Conservation (phyloP, 2,113 vertebrate genomes). For the Macrotus californicus region DNA sequence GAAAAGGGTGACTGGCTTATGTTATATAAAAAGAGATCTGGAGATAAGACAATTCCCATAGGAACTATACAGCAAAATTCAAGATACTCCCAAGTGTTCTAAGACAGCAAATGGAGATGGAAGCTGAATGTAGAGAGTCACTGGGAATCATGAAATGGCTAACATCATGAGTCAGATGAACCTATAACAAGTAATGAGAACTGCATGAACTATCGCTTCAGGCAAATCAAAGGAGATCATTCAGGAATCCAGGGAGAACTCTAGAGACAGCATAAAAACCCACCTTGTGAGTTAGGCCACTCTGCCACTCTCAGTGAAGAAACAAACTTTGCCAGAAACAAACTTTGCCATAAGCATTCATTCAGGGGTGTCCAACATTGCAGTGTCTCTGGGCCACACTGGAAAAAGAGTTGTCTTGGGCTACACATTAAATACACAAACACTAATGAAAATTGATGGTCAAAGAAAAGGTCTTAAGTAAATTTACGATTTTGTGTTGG, state of each 20-base stretch:
- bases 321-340: background rate
- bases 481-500: too few species aligned
- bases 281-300: rapidly evolving
- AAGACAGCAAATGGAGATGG: background rate
- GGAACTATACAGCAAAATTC: background rate
- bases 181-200: background rate
- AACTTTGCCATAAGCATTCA: background rate
- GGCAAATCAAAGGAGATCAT: background rate
- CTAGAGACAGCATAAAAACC: background rate
- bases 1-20: background rate
- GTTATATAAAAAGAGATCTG: background rate
- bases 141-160: background rate
- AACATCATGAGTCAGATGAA: background rate
- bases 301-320: background rate
- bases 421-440: too few species aligned
- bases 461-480: too few species aligned
- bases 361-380: background rate
- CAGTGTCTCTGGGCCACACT: too few species aligned
- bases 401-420: too few species aligned
- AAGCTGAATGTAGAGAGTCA: background rate
- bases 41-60: background rate
- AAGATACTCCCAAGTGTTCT: background rate
- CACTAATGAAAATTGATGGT: too few species aligned
- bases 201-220: background rate
- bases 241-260: background rate